Conservation (phyloP, 2,888 invertebrate species). For the Meloe dianella region DNA sequence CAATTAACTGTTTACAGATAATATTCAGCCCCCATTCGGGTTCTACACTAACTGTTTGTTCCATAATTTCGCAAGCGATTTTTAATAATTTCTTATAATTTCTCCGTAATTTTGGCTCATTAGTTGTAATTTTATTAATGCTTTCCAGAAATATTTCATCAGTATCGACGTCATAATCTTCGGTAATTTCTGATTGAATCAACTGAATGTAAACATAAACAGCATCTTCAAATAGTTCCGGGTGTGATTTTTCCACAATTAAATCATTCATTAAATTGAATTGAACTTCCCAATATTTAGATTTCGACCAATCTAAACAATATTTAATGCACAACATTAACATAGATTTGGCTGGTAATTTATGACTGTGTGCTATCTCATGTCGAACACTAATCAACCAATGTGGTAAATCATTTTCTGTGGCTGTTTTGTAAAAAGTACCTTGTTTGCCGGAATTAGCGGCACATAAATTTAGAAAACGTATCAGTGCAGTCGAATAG, state of each 20-base stretch:
- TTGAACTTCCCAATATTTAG: slow-evolving; percentile 70
- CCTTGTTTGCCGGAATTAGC: slow-evolving; percentile 53
- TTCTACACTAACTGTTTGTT: slow-evolving; percentile 14
- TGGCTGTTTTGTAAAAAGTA: slow-evolving; percentile 64
- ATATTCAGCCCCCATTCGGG: slow-evolving; percentile 24
- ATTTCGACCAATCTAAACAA: slow-evolving; percentile 72
- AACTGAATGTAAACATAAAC: slow-evolving; percentile 18
- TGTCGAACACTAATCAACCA: slow-evolving; percentile 83
- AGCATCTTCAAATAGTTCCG: slow-evolving; percentile 10
- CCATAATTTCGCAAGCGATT: not conserved
- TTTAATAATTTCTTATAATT: slow-evolving; percentile 10
- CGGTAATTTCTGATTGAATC: slow-evolving; percentile 21
- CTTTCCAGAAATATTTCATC: slow-evolving; percentile 41
- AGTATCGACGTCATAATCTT: slow-evolving; percentile 41
- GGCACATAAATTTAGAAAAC: slow-evolving; percentile 55
- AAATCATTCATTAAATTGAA: slow-evolving; percentile 61
- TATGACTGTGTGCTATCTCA: slow-evolving; percentile 75
- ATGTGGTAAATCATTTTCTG: slow-evolving; percentile 72
- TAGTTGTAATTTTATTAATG: slow-evolving; percentile 23
- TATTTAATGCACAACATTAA: slow-evolving; percentile 69
- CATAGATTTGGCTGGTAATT: slow-evolving; percentile 68
- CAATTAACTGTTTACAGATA: slow-evolving; percentile 28
- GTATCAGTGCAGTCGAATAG: slow-evolving; percentile 70
- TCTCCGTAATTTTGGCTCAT: not conserved
- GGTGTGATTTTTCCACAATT: slow-evolving; percentile 32